Conservation (phyloP, 2,113 vertebrate species). For the Trogon surrucura region DNA sequence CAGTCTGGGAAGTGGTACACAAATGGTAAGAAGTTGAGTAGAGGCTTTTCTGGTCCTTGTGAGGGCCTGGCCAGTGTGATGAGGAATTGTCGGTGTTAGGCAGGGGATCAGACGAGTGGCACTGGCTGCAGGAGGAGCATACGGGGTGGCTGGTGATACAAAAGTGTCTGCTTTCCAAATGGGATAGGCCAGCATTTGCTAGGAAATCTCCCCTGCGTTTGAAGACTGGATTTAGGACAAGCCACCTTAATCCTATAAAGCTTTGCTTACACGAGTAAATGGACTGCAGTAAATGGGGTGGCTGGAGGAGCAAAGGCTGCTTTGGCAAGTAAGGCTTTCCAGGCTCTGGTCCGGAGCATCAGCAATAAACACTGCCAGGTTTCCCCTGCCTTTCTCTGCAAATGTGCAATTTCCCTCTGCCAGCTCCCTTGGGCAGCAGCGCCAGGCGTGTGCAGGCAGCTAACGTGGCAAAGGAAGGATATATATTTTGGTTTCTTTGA, state of each 20-base stretch:
- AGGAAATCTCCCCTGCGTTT: constrained; percentile 13
- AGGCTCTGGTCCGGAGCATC: neutral
- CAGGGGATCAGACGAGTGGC: neutral
- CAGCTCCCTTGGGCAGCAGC: neutral
- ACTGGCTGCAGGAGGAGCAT: neutral
- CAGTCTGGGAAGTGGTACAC: neutral
- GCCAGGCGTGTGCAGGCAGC: neutral
- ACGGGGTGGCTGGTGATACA: neutral
- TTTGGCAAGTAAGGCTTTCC: neutral
- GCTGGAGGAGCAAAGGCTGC: neutral
- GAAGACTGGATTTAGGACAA: constrained; percentile 49
- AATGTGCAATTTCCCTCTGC: neutral
- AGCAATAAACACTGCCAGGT: neutral
- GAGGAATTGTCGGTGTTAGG: neutral
- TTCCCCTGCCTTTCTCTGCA: neutral
- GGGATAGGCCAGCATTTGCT: neutral
- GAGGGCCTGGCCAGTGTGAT: neutral
- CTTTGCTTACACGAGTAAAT: constrained; percentile 4
- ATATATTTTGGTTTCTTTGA: neutral
- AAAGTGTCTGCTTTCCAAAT: neutral
- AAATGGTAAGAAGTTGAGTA: neutral
- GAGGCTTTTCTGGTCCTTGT: neutral
- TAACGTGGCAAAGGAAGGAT: neutral
- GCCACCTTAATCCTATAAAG: constrained; percentile 28
- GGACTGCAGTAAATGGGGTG: neutral